These are phyloP conservation scores for Buceros bicornis DNA, from an alignment of 2,797 vertebrate species.

Conservation along the genomic window DNA sequence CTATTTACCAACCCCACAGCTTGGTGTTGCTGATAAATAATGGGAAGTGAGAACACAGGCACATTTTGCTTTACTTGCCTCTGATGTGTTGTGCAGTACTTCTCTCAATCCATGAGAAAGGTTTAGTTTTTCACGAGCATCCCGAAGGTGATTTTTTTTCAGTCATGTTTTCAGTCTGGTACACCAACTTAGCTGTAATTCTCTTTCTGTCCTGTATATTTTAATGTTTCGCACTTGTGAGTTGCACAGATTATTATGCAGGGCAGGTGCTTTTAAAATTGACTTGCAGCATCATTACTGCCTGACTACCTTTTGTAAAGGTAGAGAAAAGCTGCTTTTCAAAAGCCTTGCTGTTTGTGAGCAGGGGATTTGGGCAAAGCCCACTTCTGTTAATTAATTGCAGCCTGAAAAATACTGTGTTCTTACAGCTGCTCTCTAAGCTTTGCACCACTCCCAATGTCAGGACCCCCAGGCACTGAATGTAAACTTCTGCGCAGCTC, in stretches of 20 bases:
- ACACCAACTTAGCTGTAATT: background rate
- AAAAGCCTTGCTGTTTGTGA: background rate
- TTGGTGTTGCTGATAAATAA: background rate
- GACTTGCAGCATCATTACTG: background rate
- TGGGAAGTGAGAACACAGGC: background rate
- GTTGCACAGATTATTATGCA: background rate
- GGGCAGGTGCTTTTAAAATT: slow-evolving; percentile 4
- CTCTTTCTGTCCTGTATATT: background rate
- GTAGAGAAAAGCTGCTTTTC: background rate
- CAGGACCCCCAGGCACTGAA: background rate
- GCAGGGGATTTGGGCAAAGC: background rate
- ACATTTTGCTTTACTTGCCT: background rate
- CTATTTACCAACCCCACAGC: background rate
- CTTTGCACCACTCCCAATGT: background rate
- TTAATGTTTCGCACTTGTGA: background rate
- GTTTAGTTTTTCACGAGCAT: background rate
- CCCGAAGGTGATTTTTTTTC: background rate
- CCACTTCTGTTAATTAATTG: background rate
- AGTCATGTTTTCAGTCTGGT: background rate
- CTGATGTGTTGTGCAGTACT: background rate
- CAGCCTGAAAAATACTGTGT: background rate
- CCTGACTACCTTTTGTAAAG: background rate
- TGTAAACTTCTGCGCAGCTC: background rate
- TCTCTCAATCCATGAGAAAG: background rate
- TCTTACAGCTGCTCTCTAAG: background rate